A percentile compares a stretch with the other conserved stretches of the same genome.
These are phyloP conservation scores for Zonotrichia leucophrys DNA, from an alignment of 2,113 vertebrate species.

Conservation along the genomic window DNA sequence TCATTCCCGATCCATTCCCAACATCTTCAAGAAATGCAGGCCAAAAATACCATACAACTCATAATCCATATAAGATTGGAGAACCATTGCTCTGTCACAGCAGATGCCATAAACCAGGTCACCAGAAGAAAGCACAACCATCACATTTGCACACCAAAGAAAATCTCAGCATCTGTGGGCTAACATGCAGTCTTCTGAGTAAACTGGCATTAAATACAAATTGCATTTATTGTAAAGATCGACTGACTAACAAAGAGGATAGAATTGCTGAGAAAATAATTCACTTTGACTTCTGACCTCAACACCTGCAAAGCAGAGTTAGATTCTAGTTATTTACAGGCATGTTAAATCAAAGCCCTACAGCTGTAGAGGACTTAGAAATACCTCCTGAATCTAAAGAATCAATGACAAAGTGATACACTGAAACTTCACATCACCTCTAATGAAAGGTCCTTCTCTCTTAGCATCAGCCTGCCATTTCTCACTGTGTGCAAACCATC, in stretches of 20 bases:
- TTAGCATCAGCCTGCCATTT: not conserved
- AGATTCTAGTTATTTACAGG: not conserved
- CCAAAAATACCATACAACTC: not conserved
- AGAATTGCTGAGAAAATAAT: not conserved
- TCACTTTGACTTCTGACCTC: not conserved
- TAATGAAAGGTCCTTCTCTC: not conserved
- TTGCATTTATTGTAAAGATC: not conserved
- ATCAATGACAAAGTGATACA: not conserved
- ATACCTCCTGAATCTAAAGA: not conserved
- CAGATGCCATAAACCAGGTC: not conserved
- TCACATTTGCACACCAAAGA: rapidly evolving
- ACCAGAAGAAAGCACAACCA: not conserved
- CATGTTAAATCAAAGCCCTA: not conserved
- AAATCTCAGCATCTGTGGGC: not conserved
- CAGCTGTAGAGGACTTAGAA: not conserved
- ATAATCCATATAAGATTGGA: not conserved
- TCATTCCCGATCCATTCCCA: not conserved
- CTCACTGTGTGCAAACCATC: not conserved
- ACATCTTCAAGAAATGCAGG: not conserved
- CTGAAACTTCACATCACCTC: not conserved
- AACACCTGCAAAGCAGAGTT: not conserved
- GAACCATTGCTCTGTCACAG: rapidly evolving
- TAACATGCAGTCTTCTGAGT: not conserved
- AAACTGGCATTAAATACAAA: not conserved
- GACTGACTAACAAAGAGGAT: not conserved